Conservation (phyloP, 2,113 vertebrate species). For the Rattus rattus region DNA sequence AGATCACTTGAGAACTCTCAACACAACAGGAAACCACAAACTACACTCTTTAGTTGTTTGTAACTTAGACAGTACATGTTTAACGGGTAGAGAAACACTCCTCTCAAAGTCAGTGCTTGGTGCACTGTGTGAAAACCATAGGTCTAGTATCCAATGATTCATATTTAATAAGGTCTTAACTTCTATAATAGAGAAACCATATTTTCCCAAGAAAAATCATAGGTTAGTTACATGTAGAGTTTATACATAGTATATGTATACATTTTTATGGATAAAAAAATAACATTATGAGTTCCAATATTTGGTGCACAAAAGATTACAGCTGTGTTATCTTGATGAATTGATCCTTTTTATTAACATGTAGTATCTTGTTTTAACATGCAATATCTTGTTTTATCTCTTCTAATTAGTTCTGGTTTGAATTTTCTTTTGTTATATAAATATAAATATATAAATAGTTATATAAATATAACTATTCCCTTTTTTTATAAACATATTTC, state of each 20-base stretch:
- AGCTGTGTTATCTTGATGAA: not conserved
- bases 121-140: conserved; percentile 15
- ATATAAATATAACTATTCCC: not conserved
- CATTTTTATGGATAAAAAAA: not conserved
- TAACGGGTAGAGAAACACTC: not conserved
- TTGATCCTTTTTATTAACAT: not conserved
- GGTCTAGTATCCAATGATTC: not conserved
- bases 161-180: conserved; percentile 24
- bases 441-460: too few relatives aligned
- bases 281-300: not conserved
- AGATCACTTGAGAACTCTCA: not conserved
- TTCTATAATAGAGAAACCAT: conserved; percentile 6
- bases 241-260: not conserved
- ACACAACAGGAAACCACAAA: conserved; percentile 2
- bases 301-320: not conserved
- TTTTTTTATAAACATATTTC: not conserved
- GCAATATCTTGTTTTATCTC: too few relatives aligned
- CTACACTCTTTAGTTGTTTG: not conserved
- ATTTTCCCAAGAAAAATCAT: conserved; percentile 10
- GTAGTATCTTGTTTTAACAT: too few relatives aligned
- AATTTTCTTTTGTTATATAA: not conserved
- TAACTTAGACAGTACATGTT: not conserved
- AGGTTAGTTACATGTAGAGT: not conserved
- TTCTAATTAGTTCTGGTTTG: not conserved
- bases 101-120: not conserved